A percentile compares a stretch with the other conserved stretches of the same genome.
Evolutionary conservation across 1,140 invertebrate species (phyloP).

Genomic region (Pseudomyrmex pallidus): DNA sequence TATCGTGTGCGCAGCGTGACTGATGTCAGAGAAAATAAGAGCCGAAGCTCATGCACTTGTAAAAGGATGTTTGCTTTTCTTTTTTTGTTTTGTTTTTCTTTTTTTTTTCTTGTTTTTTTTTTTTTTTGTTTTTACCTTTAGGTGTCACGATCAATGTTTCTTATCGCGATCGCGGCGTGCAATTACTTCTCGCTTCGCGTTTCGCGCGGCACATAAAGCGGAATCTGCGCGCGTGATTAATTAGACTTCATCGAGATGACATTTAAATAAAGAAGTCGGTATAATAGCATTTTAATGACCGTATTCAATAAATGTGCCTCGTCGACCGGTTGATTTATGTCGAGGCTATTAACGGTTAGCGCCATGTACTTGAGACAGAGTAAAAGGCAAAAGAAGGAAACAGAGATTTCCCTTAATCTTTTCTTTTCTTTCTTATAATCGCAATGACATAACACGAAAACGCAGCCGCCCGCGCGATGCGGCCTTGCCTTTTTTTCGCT

Average conservation of each 20-base stretch:
- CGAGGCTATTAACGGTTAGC: conserved; percentile 37
- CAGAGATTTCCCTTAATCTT: conserved; percentile 6
- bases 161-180: conserved; percentile 53
- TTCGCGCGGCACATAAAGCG: neutral
- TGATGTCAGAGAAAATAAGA: conserved; percentile 13
- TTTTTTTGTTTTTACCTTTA: neutral
- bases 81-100: neutral
- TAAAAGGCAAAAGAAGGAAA: neutral
- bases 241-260: conserved; percentile 52
- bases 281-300: conserved; percentile 53
- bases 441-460: conserved; percentile 39
- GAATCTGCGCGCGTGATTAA: conserved; percentile 40
- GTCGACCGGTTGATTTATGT: conserved; percentile 51
- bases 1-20: too few relatives aligned
- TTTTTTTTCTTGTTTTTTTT: too few relatives aligned
- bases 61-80: neutral
- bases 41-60: neutral
- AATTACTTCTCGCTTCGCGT: conserved; percentile 18
- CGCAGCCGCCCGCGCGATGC: neutral
- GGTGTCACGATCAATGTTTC: conserved; percentile 22
- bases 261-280: conserved; percentile 51
- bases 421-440: neutral
- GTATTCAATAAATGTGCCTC: conserved; percentile 51
- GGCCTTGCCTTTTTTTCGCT: conserved; percentile 47
- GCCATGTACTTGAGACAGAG: conserved; percentile 2